A percentile compares a stretch with the other conserved stretches of the same genome.
Evolutionary conservation across 2,888 invertebrate species (phyloP).

Genomic region (Spicauda simplicius): DNA sequence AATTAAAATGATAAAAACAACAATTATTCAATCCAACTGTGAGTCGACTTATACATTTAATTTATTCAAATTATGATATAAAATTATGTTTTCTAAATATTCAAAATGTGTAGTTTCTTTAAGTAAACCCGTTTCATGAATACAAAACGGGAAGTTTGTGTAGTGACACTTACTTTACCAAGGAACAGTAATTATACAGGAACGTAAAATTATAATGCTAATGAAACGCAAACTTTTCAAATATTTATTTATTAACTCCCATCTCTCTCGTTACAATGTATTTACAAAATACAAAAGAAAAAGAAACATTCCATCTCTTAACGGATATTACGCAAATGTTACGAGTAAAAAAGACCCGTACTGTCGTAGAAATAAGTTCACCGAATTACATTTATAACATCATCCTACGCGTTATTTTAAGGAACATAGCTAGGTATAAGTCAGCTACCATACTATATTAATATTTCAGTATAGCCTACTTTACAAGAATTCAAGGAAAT

Average conservation of each 20-base stretch:
- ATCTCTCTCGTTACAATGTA: conserved; percentile 71
- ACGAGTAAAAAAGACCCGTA: conserved; percentile 43
- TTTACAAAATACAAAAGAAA: conserved; percentile 77
- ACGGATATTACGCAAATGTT: conserved; percentile 43
- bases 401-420: conserved; percentile 65
- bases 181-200: background rate
- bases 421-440: conserved; percentile 76
- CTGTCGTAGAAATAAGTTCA: conserved; percentile 59
- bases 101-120: background rate
- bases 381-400: conserved; percentile 62
- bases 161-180: background rate
- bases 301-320: conserved; percentile 40
- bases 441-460: conserved; percentile 67
- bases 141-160: background rate
- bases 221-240: conserved; percentile 37
- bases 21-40: no score
- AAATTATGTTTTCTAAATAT: no score
- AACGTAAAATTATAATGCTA: background rate
- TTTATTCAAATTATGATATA: no score
- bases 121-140: background rate
- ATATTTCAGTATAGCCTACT: conserved; percentile 67
- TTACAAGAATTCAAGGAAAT: conserved; percentile 75
- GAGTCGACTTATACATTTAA: no score
- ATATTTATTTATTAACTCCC: conserved; percentile 69
- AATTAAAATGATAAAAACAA: no score